Percentiles rank a stretch among this genome's conserved stretches.
phyloP scores from a whole-genome alignment of 2,113 vertebrate genomes.

The Tragelaphus scriptus region DNA sequence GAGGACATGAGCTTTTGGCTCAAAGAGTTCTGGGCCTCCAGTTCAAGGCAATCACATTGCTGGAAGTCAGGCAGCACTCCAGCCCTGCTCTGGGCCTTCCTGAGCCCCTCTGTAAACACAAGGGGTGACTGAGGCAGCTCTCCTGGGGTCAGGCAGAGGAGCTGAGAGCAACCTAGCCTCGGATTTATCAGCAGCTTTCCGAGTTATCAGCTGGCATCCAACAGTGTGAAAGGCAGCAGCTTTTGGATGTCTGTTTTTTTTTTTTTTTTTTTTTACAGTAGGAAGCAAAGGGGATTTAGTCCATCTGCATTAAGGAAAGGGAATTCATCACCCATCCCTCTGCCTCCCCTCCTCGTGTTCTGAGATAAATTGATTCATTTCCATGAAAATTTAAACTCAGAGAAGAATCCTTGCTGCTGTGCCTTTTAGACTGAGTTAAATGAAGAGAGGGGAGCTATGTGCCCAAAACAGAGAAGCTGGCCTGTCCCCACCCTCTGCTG shows the following conservation, averaged over 20 bases:
- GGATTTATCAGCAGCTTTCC: neutral
- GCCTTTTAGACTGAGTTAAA: neutral
- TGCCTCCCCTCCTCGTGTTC: neutral
- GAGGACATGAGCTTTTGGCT: neutral
- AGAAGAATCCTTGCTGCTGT: constrained; percentile 25
- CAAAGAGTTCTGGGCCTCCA: neutral
- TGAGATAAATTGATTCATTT: constrained; percentile 66
- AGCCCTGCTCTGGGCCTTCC: neutral
- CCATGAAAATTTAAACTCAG: constrained; percentile 53
- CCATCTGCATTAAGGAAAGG: constrained; percentile 32
- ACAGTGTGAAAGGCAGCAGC: neutral
- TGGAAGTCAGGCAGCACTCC: neutral
- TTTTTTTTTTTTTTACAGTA: constrained; percentile 7
- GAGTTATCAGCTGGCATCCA: constrained; percentile 19
- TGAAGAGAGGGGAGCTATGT: neutral
- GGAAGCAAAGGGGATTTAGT: constrained; percentile 44
- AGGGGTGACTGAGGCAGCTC: neutral
- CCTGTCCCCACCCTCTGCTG: neutral
- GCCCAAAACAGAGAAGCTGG: fast-evolving
- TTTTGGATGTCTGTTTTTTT: neutral
- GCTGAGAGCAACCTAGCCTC: neutral
- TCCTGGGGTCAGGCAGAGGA: neutral
- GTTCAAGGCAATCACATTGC: neutral
- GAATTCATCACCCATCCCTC: neutral
- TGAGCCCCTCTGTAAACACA: neutral